Conservation (phyloP, 2,888 invertebrate genomes). For the Cosmia trapezina region DNA sequence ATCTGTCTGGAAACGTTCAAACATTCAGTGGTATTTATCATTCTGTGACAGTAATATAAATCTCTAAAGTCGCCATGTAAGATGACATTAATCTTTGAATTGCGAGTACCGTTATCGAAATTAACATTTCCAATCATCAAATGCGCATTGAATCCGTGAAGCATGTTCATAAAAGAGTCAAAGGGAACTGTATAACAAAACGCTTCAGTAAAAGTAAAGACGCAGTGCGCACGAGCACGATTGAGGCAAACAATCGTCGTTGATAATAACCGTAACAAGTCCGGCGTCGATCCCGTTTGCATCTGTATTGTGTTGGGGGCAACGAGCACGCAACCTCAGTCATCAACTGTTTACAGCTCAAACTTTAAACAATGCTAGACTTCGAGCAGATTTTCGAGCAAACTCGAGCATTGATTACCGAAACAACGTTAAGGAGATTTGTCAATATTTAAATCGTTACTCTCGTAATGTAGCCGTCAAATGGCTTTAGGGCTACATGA, state of each 20-base stretch:
- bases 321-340: slow-evolving; percentile 73
- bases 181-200: slow-evolving; percentile 79
- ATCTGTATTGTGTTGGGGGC: slow-evolving; percentile 80
- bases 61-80: slow-evolving; percentile 22
- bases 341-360: slow-evolving; percentile 64
- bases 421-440: slow-evolving; percentile 28
- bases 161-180: slow-evolving; percentile 63
- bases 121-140: slow-evolving; percentile 62
- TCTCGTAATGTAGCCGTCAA: slow-evolving; percentile 26
- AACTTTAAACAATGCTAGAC: slow-evolving; percentile 58
- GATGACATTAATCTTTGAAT: slow-evolving; percentile 41
- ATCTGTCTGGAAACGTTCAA: slow-evolving; percentile 47
- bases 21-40: slow-evolving; percentile 37
- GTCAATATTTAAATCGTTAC: slow-evolving; percentile 47
- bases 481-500: slow-evolving; percentile 27
- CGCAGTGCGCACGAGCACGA: slow-evolving; percentile 78
- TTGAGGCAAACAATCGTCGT: slow-evolving; percentile 80
- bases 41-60: slow-evolving; percentile 33
- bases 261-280: slow-evolving; percentile 85
- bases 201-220: slow-evolving; percentile 73
- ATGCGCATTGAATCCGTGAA: slow-evolving; percentile 54
- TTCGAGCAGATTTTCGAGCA: slow-evolving; percentile 49
- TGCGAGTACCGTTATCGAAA: slow-evolving; percentile 54
- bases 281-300: slow-evolving; percentile 79
- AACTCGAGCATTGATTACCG: slow-evolving; percentile 44